Conservation (phyloP, 2,888 invertebrate genomes). For the Andricus curvator region DNA sequence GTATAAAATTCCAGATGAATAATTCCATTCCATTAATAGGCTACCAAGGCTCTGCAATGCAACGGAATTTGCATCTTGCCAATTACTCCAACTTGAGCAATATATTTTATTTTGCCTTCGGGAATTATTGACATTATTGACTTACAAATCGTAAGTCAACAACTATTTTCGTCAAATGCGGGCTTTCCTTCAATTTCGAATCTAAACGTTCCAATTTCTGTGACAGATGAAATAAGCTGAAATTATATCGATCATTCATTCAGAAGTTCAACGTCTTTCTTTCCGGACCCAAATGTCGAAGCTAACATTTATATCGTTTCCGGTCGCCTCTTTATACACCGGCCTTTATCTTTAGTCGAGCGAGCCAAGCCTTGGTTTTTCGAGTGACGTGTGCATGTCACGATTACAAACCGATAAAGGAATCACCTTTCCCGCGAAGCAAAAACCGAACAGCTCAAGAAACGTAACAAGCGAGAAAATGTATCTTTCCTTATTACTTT, state of each 20-base stretch:
- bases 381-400: slow-evolving; percentile 65
- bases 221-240: neutral
- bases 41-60: slow-evolving; percentile 10
- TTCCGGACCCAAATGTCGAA: slow-evolving; percentile 20
- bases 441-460: neutral
- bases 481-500: neutral
- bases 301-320: slow-evolving; percentile 57
- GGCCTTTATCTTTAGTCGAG: slow-evolving; percentile 60
- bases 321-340: slow-evolving; percentile 60
- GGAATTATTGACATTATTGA: slow-evolving; percentile 25
- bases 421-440: slow-evolving; percentile 51
- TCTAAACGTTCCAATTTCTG: neutral
- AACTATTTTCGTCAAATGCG: slow-evolving; percentile 32
- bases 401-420: slow-evolving; percentile 56
- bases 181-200: neutral
- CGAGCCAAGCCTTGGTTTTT: slow-evolving; percentile 75
- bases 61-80: slow-evolving; percentile 33
- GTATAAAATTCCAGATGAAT: slow-evolving; percentile 41
- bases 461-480: neutral
- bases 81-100: slow-evolving; percentile 23
- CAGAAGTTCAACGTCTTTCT: neutral
- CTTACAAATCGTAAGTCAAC: slow-evolving; percentile 37
- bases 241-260: slow-evolving; percentile 14
- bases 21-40: slow-evolving; percentile 38
- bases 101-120: slow-evolving; percentile 29